Evolutionary conservation across 2,113 vertebrate species (phyloP), one percentile per base, ranked within the genome.

Genomic region (Diadophis punctatus): DNA sequence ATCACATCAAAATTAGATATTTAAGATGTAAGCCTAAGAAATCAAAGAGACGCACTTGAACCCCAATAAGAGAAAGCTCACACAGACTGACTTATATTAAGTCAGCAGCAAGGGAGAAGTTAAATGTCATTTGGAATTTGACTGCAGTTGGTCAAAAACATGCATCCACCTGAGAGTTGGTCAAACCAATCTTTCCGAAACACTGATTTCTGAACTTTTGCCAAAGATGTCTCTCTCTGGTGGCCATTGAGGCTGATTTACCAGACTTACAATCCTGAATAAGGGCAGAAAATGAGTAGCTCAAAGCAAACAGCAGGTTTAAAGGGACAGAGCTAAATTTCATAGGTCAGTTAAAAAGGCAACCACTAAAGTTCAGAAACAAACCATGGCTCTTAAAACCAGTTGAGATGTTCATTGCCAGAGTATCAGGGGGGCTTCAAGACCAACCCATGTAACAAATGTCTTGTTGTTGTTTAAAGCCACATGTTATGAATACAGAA

Each of bases 151-250:
- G 95, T 95, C 94, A 95, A 95, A 95, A 93, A 96, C 96, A 96
- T 94, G 68, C 93, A 93, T 95, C 95, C 93, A 88, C 96, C 94
- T 96, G 95, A 97, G 95, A 96, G 90, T 91, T 95, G 94, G 95
- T 94, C 95, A 96, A 96, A 97, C 93, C 94, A 96, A 96, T 95
- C 96, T 97, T 97, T 97, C 96, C 95, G 95, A 96, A 97, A 97
- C 95, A 97, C 95, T 96, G 95, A 95, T 96, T 97, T 95, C 96
- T 96, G 96, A 97, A 95, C 95, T 95, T 97, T 95, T 95, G 95
- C 96, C 96, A 95, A 95, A 96, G 93, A 93, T 92, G 92, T 92
- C 94, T 97, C 96, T 97, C 96, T 96, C 95, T 63, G 58, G 95
- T 96, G 96, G 95, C 93, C 95, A 92, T 90, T 74, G 95, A 96